Conservation (phyloP, 2,888 invertebrate genomes). For the Lasioglossum pauxillum region DNA sequence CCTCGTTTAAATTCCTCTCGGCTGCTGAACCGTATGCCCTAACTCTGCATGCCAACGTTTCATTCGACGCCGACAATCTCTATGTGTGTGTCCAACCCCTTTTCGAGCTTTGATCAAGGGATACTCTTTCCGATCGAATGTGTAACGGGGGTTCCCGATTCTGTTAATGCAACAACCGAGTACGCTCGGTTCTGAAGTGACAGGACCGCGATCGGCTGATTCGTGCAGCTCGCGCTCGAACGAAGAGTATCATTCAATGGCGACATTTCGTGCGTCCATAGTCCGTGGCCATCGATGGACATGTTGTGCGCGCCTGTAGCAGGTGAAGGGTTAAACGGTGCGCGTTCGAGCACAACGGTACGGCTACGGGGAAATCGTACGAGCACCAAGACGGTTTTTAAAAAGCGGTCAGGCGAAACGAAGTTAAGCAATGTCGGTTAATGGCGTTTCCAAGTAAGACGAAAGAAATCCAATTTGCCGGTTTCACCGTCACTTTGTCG, state of each 20-base stretch:
- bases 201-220: background rate
- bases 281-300: background rate
- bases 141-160: background rate
- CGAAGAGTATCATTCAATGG: background rate
- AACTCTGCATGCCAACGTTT: background rate
- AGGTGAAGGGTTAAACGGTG: constrained; percentile 4
- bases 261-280: background rate
- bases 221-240: background rate
- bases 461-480: constrained; percentile 46
- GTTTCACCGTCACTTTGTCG: constrained; percentile 58
- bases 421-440: constrained; percentile 35
- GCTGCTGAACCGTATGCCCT: background rate
- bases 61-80: background rate
- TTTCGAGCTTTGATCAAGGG: background rate
- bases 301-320: background rate
- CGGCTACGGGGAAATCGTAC: background rate
- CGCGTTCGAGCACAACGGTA: background rate
- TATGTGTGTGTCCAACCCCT: background rate
- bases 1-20: background rate
- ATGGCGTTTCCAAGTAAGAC: constrained; percentile 43
- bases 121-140: background rate
- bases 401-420: background rate
- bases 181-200: no score
- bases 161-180: background rate
- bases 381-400: background rate